Conservation (phyloP, 2,797 vertebrate genomes). For the Tadarida brasiliensis region DNA sequence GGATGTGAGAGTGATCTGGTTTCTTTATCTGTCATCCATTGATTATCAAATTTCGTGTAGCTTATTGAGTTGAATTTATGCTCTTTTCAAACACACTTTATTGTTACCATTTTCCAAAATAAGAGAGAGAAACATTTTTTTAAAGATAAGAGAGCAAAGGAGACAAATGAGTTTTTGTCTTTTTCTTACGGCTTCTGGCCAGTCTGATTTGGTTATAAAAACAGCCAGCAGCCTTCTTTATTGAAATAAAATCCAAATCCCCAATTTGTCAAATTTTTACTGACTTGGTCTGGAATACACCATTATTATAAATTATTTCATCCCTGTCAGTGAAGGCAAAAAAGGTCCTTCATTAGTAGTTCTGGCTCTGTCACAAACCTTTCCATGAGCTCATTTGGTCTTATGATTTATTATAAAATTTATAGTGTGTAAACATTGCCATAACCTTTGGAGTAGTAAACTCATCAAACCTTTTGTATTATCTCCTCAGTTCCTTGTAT, state of each 20-base stretch:
- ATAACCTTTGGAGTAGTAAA: constrained; percentile 72
- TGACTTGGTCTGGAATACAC: constrained; percentile 47
- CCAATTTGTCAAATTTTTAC: constrained; percentile 71
- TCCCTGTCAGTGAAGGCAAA: constrained; percentile 71
- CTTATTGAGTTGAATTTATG: constrained; percentile 52
- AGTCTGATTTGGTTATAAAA: constrained; percentile 66
- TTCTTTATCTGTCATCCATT: constrained; percentile 10
- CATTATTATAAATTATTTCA: constrained; percentile 71
- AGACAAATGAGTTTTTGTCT: constrained; percentile 41
- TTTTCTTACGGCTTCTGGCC: constrained; percentile 58
- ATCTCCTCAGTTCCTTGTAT: constrained; percentile 7
- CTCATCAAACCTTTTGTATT: constrained; percentile 66
- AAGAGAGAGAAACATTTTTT: neutral
- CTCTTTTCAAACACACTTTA: constrained; percentile 48
- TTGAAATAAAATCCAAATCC: constrained; percentile 67
- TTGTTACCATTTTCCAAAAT: constrained; percentile 46
- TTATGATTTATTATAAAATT: constrained; percentile 77
- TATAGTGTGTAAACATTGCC: constrained; percentile 70
- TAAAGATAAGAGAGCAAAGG: neutral
- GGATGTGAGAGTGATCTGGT: neutral
- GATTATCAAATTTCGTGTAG: constrained; percentile 1
- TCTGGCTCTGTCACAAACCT: constrained; percentile 59
- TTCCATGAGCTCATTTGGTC: constrained; percentile 69
- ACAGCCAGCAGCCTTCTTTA: constrained; percentile 59
- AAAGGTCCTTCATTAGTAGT: constrained; percentile 74